Base-by-base conservation (phyloP, 2,888 invertebrate species). In the Eupithecia pulchellata region DNA sequence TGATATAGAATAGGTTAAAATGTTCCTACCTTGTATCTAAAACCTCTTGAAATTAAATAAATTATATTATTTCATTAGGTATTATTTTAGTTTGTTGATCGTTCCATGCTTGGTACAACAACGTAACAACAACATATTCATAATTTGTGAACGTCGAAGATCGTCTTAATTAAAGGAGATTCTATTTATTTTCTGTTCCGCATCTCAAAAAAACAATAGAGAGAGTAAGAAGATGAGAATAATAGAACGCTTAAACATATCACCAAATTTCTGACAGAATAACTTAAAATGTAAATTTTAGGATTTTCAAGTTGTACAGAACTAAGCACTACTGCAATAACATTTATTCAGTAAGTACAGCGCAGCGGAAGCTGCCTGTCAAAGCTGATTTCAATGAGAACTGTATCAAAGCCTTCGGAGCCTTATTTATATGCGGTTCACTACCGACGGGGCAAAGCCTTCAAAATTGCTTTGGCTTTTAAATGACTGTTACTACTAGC, bases 61-160 rank as follows among this genome's bases (percentile, higher is more conserved):
- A n/a, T n/a, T n/a, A n/a, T n/a, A n/a, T n/a, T n/a, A n/a, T n/a
- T n/a, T n/a, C n/a, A n/a, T n/a, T n/a, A n/a, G n/a, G n/a, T n/a
- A n/a, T n/a, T n/a, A n/a, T n/a, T n/a, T 29, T 8, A 57, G 17
- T 27, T 57, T 6, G 29, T 29, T 29, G 52, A 47, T 32, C 14
- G 25, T 25, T 52, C 52, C 20, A 65, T 57, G 17, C 13, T 63
- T 4, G 34, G 14, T 14, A 68, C 20, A 14, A 32, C 57, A 11
- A 9, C 6, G 55, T 55, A 2, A 14, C 57, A 64, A 17, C 20
- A 27, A 61, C 27, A 64, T 52, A 64, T 60, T 58, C 27, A 64
- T 52, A 64, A 64, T 58, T 68, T 27, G 29, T 9, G 58, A 42
- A 25, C 32, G 20, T 32, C 64, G 17, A 17, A 64, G 64, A 69